Evolutionary conservation across 2,888 invertebrate species (phyloP).

Genomic region (Metalampra italica): DNA sequence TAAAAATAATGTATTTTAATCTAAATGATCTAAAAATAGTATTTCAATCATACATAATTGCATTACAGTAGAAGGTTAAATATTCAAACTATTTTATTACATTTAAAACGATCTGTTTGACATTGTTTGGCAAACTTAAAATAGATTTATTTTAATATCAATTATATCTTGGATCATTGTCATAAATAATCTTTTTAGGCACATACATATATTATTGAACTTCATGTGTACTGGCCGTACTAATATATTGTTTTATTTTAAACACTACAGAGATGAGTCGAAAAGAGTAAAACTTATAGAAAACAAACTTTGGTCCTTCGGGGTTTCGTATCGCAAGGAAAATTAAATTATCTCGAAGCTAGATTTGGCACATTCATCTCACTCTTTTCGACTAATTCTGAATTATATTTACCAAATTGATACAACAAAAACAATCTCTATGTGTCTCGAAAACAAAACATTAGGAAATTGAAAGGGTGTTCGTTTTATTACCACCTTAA

Average conservation of each 20-base stretch:
- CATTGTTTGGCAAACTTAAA: not conserved
- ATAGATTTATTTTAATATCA: not conserved
- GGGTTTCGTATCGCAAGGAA: too few species aligned
- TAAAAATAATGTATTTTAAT: slow-evolving; percentile 43
- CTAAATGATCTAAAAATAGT: slow-evolving; percentile 53
- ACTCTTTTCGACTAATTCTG: too few species aligned
- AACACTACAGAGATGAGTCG: not conserved
- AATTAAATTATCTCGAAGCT: not conserved
- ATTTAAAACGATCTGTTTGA: too few species aligned
- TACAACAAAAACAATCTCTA: not conserved
- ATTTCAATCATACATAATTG: slow-evolving; percentile 36
- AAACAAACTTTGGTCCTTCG: too few species aligned
- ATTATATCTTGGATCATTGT: not conserved
- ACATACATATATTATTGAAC: not conserved
- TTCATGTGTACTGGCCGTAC: not conserved
- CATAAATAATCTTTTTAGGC: not conserved
- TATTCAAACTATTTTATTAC: not conserved
- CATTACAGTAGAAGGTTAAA: slow-evolving; percentile 28
- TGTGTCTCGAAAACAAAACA: too few species aligned
- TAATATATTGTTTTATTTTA: not conserved
- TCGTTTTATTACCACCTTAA: too few species aligned
- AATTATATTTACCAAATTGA: too few species aligned
- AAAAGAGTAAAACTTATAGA: not conserved
- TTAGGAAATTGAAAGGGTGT: too few species aligned
- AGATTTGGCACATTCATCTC: not conserved